Conservation (phyloP, 2,888 invertebrate species). For the Luperina nickerlii region DNA sequence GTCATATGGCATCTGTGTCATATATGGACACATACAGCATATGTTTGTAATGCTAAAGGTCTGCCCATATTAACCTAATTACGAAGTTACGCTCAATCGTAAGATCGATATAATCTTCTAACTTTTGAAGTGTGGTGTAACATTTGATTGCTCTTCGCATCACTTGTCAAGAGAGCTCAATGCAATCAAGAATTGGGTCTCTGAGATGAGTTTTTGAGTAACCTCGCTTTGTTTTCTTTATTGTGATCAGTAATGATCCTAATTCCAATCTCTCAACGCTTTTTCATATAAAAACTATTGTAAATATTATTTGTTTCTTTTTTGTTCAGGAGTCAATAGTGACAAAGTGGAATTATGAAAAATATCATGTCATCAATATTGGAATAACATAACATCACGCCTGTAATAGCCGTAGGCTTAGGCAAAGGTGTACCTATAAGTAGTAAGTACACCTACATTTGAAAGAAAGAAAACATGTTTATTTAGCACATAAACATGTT, state of each 20-base stretch:
- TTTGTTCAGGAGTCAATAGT: not conserved
- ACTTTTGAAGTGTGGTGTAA: conserved; percentile 25
- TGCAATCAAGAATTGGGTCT: not conserved
- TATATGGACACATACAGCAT: conserved; percentile 6
- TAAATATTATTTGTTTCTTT: not conserved
- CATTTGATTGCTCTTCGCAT: conserved; percentile 30
- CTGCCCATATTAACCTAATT: conserved; percentile 41
- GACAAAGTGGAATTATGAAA: not conserved
- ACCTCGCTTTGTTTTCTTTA: conserved; percentile 25
- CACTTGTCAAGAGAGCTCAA: conserved; percentile 21
- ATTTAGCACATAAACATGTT: too few relatives aligned
- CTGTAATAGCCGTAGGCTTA: not conserved
- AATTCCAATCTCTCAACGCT: conserved; percentile 1
- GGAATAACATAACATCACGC: not conserved
- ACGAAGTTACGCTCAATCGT: conserved; percentile 37
- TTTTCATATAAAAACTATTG: not conserved
- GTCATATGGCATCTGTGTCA: conserved; percentile 56
- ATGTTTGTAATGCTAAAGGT: conserved; percentile 22
- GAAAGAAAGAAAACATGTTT: too few relatives aligned
- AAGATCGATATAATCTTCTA: conserved; percentile 20
- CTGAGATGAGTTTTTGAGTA: conserved; percentile 31
- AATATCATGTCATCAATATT: not conserved
- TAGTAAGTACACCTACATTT: too few relatives aligned
- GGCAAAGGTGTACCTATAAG: too few relatives aligned
- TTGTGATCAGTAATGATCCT: not conserved